Percentiles rank a stretch among this genome's conserved stretches.
Conservation (phyloP, 2,797 vertebrate genomes). For the Lepilemur ruficaudatus region DNA sequence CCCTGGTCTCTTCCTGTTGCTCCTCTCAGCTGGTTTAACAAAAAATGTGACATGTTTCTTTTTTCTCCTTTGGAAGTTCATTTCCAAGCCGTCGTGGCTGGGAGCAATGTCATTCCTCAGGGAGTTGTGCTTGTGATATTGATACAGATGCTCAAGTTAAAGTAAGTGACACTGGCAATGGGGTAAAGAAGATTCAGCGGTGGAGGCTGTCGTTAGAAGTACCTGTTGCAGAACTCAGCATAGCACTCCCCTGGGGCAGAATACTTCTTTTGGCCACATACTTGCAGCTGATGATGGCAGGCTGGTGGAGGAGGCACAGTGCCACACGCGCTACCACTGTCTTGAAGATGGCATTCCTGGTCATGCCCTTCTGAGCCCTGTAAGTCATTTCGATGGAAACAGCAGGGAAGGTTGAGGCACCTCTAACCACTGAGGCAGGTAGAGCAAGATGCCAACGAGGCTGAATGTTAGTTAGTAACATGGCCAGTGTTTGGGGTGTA, state of each 20-base stretch:
- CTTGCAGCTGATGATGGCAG: slow-evolving; percentile 88
- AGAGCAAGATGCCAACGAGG: background rate
- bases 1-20: slow-evolving; percentile 51
- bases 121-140: slow-evolving; percentile 84
- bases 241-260: slow-evolving; percentile 84
- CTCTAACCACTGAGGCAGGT: background rate
- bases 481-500: background rate
- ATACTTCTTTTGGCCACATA: slow-evolving; percentile 84
- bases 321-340: slow-evolving; percentile 86
- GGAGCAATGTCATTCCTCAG: slow-evolving; percentile 70
- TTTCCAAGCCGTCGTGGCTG: slow-evolving; percentile 74
- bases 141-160: slow-evolving; percentile 87
- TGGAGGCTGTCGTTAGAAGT: slow-evolving; percentile 88
- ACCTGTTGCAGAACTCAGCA: slow-evolving; percentile 88
- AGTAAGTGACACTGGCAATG: slow-evolving; percentile 86
- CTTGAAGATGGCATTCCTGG: slow-evolving; percentile 82
- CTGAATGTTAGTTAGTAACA: background rate
- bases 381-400: slow-evolving; percentile 83
- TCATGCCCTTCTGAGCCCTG: slow-evolving; percentile 86
- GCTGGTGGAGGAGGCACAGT: slow-evolving; percentile 86
- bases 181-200: slow-evolving; percentile 86
- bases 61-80: slow-evolving; percentile 68
- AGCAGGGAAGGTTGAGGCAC: background rate
- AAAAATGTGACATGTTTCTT: slow-evolving; percentile 81
- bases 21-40: slow-evolving; percentile 73